Conservation (phyloP, 2,113 vertebrate genomes). For the Pseudopodoces humilis region DNA sequence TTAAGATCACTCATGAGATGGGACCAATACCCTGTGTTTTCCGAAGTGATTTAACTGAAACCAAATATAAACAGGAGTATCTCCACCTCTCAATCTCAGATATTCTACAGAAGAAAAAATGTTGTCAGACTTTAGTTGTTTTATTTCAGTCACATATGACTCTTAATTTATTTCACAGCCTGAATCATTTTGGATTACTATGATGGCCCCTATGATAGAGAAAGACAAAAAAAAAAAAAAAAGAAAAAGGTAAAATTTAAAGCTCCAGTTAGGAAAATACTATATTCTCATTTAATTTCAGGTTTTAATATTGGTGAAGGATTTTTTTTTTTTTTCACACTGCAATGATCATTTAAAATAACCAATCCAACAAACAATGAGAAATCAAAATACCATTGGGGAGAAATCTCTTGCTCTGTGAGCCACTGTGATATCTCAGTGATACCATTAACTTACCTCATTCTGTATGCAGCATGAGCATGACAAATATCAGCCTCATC, state of each 20-base stretch:
- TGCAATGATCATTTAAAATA: neutral
- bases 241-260: neutral
- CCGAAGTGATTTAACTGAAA: neutral
- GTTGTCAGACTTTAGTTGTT: neutral
- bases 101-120: neutral
- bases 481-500: neutral
- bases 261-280: neutral
- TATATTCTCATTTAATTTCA: neutral
- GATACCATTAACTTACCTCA: neutral
- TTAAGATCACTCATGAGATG: neutral
- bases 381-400: neutral
- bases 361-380: neutral
- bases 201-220: fast-evolving
- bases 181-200: neutral
- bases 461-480: neutral
- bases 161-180: neutral
- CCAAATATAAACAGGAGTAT: neutral
- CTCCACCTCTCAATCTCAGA: neutral
- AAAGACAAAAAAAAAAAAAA: neutral
- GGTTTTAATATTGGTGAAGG: neutral
- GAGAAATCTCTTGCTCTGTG: neutral
- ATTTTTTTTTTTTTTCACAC: neutral
- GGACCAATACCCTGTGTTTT: neutral
- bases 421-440: neutral
- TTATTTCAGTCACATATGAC: neutral